Conservation (phyloP, 2,888 invertebrate species). For the Steinernema carpocapsae region DNA sequence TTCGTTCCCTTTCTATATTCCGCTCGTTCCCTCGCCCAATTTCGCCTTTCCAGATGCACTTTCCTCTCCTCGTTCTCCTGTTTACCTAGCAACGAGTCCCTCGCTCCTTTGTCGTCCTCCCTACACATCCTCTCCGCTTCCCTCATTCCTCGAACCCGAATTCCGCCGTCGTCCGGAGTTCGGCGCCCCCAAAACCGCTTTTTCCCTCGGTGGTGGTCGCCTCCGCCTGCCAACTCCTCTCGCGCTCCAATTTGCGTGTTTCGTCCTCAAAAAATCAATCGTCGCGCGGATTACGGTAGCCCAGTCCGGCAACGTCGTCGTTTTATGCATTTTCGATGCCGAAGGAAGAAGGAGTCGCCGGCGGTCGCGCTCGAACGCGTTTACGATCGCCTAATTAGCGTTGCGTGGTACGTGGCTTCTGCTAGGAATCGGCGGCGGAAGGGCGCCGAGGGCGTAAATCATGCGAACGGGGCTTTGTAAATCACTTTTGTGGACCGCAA, state of each 20-base stretch:
- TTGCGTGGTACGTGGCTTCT: neutral
- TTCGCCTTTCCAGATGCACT: neutral
- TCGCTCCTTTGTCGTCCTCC: neutral
- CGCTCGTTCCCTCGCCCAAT: neutral
- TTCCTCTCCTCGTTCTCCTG: neutral
- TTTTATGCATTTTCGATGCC: slow-evolving; percentile 21
- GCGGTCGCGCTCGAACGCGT: neutral
- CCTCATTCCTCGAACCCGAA: neutral
- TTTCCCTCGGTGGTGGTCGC: slow-evolving; percentile 2
- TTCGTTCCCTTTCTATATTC: neutral
- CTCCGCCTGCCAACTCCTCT: neutral
- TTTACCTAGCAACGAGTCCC: neutral
- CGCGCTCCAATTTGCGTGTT: slow-evolving; percentile 24
- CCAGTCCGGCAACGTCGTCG: neutral
- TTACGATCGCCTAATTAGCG: slow-evolving; percentile 28
- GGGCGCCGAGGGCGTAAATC: neutral
- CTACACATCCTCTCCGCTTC: neutral
- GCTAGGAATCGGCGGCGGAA: neutral
- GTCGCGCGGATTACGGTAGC: slow-evolving; percentile 17
- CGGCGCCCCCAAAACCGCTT: neutral
- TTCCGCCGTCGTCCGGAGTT: neutral
- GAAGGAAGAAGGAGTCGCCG: neutral
- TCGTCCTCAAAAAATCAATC: slow-evolving; percentile 12
- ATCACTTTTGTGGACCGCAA: slow-evolving; percentile 14
- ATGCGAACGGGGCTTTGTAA: slow-evolving; percentile 12